Evolutionary conservation across 2,888 invertebrate species (phyloP).

Genomic region (Acanthosepion pharaonis): DNA sequence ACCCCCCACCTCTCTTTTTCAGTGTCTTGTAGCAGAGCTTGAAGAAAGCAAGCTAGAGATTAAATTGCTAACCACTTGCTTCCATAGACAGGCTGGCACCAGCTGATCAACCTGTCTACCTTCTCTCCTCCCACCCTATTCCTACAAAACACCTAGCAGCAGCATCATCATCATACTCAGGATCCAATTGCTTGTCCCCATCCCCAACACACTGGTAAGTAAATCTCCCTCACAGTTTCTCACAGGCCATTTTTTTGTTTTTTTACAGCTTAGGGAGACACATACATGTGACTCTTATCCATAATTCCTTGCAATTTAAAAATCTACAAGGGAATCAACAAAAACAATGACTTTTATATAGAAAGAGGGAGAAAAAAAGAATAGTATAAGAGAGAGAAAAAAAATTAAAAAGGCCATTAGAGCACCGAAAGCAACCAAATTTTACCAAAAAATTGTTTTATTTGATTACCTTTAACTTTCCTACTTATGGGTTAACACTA

Average conservation of each 20-base stretch:
- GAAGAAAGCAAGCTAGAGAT: conserved; percentile 1
- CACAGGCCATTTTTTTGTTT: not conserved
- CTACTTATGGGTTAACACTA: not conserved
- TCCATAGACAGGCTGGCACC: conserved; percentile 15
- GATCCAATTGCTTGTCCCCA: not conserved
- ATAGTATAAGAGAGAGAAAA: not conserved
- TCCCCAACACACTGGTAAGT: not conserved
- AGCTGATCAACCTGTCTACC: conserved; percentile 38
- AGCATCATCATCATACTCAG: not conserved
- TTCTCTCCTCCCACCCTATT: not conserved
- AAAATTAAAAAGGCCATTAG: not conserved
- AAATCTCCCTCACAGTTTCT: not conserved
- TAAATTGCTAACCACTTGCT: conserved; percentile 43
- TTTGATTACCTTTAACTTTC: not conserved
- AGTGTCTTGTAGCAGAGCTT: not conserved
- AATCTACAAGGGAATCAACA: not conserved
- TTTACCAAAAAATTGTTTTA: not conserved
- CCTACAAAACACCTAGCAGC: not conserved
- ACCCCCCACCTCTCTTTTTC: not conserved
- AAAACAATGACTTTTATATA: not conserved
- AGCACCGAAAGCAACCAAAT: not conserved
- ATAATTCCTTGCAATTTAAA: conserved; percentile 12
- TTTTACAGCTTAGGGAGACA: not conserved
- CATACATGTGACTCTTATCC: not conserved
- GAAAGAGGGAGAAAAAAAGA: not conserved